phyloP scores from a whole-genome alignment of 2,797 vertebrate species.

The Otolemur crassicaudatus region DNA sequence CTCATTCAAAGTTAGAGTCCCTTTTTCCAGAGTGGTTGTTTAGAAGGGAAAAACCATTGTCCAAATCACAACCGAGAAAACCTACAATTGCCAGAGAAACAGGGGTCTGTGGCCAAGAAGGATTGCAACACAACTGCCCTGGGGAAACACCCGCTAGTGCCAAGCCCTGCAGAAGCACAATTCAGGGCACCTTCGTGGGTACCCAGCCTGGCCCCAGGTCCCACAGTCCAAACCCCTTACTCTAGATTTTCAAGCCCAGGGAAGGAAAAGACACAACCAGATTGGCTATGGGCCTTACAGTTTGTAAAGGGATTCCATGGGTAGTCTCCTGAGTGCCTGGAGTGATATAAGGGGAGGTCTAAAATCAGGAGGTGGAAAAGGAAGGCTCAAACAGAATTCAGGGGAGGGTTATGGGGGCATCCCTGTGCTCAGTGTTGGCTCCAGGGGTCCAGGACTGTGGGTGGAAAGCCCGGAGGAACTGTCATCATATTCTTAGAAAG shows the following conservation, averaged over 20 bases:
- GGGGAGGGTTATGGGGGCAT: rapidly evolving
- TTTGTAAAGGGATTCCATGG: not conserved
- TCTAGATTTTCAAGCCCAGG: rapidly evolving
- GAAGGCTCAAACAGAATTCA: rapidly evolving
- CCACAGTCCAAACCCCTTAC: not conserved
- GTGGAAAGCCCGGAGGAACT: not conserved
- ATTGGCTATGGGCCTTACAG: not conserved
- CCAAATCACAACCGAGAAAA: slow-evolving; percentile 70
- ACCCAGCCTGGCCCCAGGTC: not conserved
- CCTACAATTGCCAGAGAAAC: slow-evolving; percentile 72
- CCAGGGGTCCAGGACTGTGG: not conserved
- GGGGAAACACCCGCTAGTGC: not conserved
- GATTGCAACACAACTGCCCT: slow-evolving; percentile 61
- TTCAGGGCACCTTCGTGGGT: not conserved
- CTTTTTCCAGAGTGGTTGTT: slow-evolving; percentile 60
- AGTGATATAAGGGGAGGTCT: rapidly evolving
- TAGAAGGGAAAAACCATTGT: slow-evolving; percentile 70
- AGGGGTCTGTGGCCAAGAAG: slow-evolving; percentile 60
- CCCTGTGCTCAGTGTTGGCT: not conserved
- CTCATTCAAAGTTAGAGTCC: not conserved
- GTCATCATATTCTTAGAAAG: not conserved
- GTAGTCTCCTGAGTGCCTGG: not conserved
- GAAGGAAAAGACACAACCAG: rapidly evolving
- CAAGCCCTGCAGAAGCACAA: not conserved
- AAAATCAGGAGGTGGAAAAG: not conserved